These are phyloP conservation scores for Cynopterus sphinx DNA, from an alignment of 2,797 vertebrate species.

Conservation along the genomic window DNA sequence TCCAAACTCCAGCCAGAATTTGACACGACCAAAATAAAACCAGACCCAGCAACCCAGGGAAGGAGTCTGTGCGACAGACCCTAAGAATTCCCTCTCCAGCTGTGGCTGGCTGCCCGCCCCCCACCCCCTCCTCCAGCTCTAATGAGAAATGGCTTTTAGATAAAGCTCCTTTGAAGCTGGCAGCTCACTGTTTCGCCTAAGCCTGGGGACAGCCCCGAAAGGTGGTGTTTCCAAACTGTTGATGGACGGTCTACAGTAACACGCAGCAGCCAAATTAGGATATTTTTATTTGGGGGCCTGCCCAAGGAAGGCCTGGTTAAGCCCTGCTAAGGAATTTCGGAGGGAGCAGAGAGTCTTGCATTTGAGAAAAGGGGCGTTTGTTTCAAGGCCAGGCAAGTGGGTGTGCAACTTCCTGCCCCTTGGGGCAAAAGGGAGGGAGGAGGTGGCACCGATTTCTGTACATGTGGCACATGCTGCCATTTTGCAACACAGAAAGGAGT, in stretches of 20 bases:
- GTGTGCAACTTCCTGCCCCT: neutral
- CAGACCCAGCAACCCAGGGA: neutral
- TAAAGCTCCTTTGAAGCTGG: neutral
- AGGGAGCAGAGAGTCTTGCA: neutral
- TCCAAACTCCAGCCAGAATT: neutral
- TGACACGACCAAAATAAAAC: neutral
- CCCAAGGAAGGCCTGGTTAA: neutral
- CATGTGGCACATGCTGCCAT: neutral
- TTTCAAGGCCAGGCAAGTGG: neutral
- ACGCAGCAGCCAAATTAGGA: neutral
- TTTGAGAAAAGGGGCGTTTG: neutral
- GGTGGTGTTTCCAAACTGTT: neutral
- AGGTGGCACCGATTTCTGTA: neutral
- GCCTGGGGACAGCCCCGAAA: neutral
- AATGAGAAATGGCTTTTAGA: neutral
- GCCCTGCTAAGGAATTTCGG: neutral
- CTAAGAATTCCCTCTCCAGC: neutral
- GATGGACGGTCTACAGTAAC: neutral
- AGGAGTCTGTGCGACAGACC: neutral
- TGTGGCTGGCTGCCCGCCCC: neutral
- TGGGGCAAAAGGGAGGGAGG: rapidly evolving
- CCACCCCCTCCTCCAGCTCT: neutral
- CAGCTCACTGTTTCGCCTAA: neutral
- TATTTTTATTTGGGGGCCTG: neutral
- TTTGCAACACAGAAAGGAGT: neutral